Evolutionary conservation across 2,113 vertebrate genomes (phyloP).

Genomic region (Siniperca knerii): DNA sequence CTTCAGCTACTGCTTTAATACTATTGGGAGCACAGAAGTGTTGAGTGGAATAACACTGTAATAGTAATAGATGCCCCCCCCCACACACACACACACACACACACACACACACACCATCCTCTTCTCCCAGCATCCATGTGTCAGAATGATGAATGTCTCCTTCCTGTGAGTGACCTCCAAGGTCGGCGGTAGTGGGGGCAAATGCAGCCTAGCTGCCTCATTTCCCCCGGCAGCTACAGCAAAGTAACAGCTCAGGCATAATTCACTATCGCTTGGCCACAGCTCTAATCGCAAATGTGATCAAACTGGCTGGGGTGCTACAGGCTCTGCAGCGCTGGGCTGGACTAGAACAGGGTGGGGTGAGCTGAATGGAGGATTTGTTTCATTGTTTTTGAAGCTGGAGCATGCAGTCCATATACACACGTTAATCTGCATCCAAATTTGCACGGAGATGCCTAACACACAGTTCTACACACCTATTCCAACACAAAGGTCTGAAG

Average conservation of each 20-base stretch:
- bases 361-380: not conserved
- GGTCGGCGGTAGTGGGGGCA: conserved; percentile 72
- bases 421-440: not conserved
- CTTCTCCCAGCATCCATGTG: conserved; percentile 64
- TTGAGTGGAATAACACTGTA: conserved; percentile 56
- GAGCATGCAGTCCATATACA: not conserved
- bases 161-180: conserved; percentile 77
- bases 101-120: conserved; percentile 27
- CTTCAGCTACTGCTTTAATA: conserved; percentile 37
- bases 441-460: conserved; percentile 1
- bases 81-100: conserved; percentile 15
- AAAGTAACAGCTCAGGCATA: conserved; percentile 68
- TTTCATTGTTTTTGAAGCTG: conserved; percentile 36
- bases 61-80: conserved; percentile 18
- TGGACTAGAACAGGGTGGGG: conserved; percentile 11
- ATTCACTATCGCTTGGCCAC: conserved; percentile 67
- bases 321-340: conserved; percentile 48
- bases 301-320: conserved; percentile 69
- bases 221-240: conserved; percentile 54
- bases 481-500: not conserved
- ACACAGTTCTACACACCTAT: conserved; percentile 5
- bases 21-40: conserved; percentile 34
- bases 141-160: conserved; percentile 79
- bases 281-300: conserved; percentile 78
- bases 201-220: conserved; percentile 57